These are phyloP conservation scores for Ridgeia piscesae DNA, from an alignment of 1,140 invertebrate species.

Conservation along the genomic window DNA sequence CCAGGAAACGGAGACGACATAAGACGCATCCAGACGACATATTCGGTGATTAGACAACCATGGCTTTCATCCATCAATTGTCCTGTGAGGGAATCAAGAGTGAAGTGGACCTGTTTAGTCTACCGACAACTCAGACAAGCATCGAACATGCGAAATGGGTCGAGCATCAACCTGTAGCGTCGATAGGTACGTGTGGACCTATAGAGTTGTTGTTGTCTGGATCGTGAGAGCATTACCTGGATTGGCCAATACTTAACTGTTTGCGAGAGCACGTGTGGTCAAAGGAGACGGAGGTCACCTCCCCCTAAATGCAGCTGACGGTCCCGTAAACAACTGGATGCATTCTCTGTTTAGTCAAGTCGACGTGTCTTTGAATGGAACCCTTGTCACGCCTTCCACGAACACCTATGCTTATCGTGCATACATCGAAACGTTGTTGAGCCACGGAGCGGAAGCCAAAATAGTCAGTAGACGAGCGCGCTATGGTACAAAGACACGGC, in stretches of 20 bases:
- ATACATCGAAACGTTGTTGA: conserved; percentile 57
- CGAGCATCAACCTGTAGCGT: not conserved
- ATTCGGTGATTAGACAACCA: not conserved
- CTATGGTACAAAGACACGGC: not conserved
- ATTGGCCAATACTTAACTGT: not conserved
- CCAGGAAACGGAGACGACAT: not conserved
- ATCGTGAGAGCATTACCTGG: not conserved
- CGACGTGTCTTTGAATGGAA: conserved; percentile 58
- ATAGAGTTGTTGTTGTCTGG: not conserved
- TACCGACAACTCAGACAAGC: conserved; percentile 55
- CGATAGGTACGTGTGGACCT: not conserved
- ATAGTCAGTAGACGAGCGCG: not conserved
- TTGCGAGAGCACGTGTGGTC: conserved; percentile 37
- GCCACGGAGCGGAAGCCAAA: conserved; percentile 53
- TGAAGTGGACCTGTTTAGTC: conserved; percentile 57
- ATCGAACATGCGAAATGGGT: conserved; percentile 43
- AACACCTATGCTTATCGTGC: conserved; percentile 57
- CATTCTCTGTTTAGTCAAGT: conserved; percentile 57
- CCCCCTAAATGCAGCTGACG: conserved; percentile 30
- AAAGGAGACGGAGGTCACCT: not conserved
- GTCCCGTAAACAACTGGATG: conserved; percentile 52
- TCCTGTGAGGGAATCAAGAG: conserved; percentile 27
- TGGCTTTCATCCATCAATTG: not conserved
- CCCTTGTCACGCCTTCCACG: conserved; percentile 52
- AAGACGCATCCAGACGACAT: not conserved